Conservation (phyloP, 2,797 vertebrate species). For the Chloroceryle inda region DNA sequence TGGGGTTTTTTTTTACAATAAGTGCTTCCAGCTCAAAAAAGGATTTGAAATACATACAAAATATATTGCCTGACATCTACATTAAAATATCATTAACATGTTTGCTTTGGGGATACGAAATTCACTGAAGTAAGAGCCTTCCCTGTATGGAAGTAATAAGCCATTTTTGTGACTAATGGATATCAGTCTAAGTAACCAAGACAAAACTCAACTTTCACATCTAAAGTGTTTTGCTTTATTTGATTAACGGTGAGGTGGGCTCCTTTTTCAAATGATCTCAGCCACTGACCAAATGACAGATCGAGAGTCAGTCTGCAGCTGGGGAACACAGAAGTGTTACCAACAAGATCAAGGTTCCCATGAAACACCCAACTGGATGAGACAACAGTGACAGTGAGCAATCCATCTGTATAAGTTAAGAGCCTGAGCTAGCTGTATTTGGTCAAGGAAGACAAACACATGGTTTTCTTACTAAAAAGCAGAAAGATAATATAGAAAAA, state of each 20-base stretch:
- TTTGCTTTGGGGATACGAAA: neutral
- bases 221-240: neutral
- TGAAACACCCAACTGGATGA: neutral
- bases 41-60: neutral
- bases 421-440: neutral
- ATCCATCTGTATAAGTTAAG: neutral
- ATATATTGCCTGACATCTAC: neutral
- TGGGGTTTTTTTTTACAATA: neutral
- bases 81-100: neutral
- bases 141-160: neutral
- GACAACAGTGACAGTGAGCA: neutral
- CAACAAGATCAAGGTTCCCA: neutral
- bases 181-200: neutral
- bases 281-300: neutral
- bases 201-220: neutral
- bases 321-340: neutral
- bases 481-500: neutral
- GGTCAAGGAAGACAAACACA: accelerated
- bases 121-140: neutral
- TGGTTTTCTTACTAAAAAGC: neutral
- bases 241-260: neutral
- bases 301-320: neutral
- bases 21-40: neutral
- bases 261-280: neutral
- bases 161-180: neutral